Base-by-base conservation (phyloP, 2,113 vertebrate genomes). In the Microcebus griseorufus region DNA sequence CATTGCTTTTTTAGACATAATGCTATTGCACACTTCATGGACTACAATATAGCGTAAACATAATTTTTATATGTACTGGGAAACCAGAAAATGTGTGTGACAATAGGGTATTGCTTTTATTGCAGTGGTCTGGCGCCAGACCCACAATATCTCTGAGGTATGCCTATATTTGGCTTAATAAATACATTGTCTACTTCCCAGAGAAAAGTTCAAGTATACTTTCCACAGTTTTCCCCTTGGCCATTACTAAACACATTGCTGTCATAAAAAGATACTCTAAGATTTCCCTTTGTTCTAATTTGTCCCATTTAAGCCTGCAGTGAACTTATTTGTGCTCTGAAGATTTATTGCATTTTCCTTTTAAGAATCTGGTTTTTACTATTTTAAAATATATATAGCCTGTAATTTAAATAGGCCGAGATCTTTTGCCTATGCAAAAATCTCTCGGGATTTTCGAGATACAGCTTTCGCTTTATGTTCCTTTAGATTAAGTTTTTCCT, bases 261-360 rank as follows among this genome's bases (percentile, higher is more conserved):
- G 53, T 51, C 17, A 62, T 62, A 78, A 92, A 65, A 72, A 92
- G 23, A 45, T 25, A 53, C 48, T 76, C 42, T 14, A 79, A 53
- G 48, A 53, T 48, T 84, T 93, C 29, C 25, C 48, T 75, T 60
- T 82, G 29, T 93, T 93, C 67, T 29, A 14, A 45, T 88, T 94
- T 73, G 37, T 58, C 9, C 8, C 32, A 70, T n/a, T 16, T 85
- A 32, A 90, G 69, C 1, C 55, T 94, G 42, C 22, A 65, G 23
- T 79, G 29, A 76, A 87, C 69, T 84, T 84, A 84, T 75, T 94
- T 73, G 95, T 81, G 4, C 42, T 84, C 76, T 89, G 25, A 76
- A 84, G 45, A 85, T 45, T 51, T 64, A 64, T 27, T 32, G 29
- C 85, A 22, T 32, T 37, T 92, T 92, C 6, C n/a, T 62, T 82